Conservation (phyloP, 1,140 invertebrate species). For the Atta cephalotes region DNA sequence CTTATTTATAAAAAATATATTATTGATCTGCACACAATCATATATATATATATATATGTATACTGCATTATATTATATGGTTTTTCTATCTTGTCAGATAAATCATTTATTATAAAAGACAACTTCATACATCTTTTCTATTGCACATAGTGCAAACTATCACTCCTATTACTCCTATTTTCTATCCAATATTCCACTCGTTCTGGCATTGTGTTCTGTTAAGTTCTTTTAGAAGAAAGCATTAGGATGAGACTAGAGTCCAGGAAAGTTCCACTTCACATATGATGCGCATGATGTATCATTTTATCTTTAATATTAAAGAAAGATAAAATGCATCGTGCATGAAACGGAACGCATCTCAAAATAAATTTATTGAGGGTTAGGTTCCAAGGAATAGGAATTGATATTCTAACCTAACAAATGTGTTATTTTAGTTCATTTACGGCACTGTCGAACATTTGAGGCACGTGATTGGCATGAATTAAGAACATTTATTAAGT, state of each 20-base stretch:
- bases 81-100: background rate
- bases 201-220: too few relatives aligned
- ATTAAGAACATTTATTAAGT: background rate
- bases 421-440: background rate
- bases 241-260: too few relatives aligned
- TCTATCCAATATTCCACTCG: too few relatives aligned
- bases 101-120: background rate
- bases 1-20: background rate
- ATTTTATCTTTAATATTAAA: too few relatives aligned
- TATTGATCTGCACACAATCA: too few relatives aligned
- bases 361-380: background rate
- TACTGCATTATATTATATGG: too few relatives aligned
- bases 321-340: too few relatives aligned
- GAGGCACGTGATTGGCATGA: background rate
- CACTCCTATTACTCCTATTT: background rate
- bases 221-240: too few relatives aligned
- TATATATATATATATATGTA: too few relatives aligned
- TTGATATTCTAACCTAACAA: conserved; percentile 9
- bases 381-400: background rate
- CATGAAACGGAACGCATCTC: too few relatives aligned
- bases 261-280: too few relatives aligned
- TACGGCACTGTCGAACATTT: background rate
- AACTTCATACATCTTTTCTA: background rate
- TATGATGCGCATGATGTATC: too few relatives aligned
- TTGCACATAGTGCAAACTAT: background rate